phyloP scores from a whole-genome alignment of 2,113 vertebrate genomes.

The Ranitomeya variabilis region DNA sequence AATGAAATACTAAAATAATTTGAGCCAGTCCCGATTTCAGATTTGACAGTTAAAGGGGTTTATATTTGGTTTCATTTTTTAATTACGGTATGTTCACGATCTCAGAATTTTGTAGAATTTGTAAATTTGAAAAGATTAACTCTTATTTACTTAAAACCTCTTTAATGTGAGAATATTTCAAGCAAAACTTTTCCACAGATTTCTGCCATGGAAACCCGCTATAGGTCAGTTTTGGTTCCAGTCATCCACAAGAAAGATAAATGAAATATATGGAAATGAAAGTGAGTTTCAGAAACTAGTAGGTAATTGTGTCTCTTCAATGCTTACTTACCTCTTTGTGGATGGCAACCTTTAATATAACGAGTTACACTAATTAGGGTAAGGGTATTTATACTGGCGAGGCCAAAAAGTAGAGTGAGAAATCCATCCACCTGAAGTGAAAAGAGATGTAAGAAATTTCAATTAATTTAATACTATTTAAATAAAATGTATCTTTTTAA shows the following conservation, averaged over 20 bases:
- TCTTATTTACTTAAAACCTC: too few relatives aligned
- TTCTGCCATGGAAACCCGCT: too few relatives aligned
- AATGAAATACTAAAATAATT: too few relatives aligned
- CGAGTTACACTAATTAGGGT: conserved; percentile 87
- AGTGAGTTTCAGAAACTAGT: background rate
- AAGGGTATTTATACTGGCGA: conserved; percentile 87
- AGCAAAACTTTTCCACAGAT: too few relatives aligned
- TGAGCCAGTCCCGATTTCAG: too few relatives aligned
- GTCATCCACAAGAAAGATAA: background rate
- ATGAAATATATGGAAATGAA: background rate
- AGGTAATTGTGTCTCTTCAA: background rate
- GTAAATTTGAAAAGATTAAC: too few relatives aligned
- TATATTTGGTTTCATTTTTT: too few relatives aligned
- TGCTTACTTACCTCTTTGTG: conserved; percentile 79
- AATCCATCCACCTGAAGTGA: conserved; percentile 83
- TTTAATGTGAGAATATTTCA: too few relatives aligned
- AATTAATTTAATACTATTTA: background rate
- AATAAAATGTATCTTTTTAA: background rate
- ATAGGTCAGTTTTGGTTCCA: background rate
- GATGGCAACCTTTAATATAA: conserved; percentile 84
- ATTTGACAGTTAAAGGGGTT: too few relatives aligned
- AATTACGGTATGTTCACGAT: too few relatives aligned
- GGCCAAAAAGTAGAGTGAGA: conserved; percentile 85
- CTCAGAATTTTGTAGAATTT: too few relatives aligned
- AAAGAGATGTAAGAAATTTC: conserved; percentile 35